Evolutionary conservation across 2,888 invertebrate species (phyloP).

Genomic region (Cheilosia soror): DNA sequence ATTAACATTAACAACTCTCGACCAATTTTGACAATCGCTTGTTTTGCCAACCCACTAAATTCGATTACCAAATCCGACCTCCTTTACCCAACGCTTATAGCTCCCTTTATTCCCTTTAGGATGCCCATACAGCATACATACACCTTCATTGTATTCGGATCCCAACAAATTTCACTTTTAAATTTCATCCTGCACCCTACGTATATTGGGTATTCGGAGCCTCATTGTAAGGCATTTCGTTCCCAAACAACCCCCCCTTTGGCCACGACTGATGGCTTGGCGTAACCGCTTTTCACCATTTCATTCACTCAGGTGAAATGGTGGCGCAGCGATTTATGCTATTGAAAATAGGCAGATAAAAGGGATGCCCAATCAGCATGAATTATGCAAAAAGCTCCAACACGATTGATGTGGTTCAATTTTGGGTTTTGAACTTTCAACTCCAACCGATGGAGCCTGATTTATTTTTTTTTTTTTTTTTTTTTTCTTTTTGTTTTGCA

Average conservation of each 20-base stretch:
- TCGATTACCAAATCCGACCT: constrained; percentile 23
- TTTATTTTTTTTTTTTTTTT: constrained; percentile 2
- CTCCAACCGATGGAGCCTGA: constrained; percentile 2
- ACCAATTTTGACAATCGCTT: constrained; percentile 46
- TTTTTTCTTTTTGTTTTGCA: constrained; percentile 26
- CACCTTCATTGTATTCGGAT: neutral
- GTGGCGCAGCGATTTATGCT: constrained; percentile 72
- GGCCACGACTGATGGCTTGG: neutral
- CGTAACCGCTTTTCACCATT: constrained; percentile 44
- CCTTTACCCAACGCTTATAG: neutral
- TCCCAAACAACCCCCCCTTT: constrained; percentile 1
- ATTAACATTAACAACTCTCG: constrained; percentile 49
- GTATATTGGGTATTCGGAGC: no score
- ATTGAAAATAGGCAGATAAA: constrained; percentile 75
- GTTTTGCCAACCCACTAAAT: constrained; percentile 30
- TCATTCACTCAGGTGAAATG: constrained; percentile 67
- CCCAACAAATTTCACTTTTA: constrained; percentile 47
- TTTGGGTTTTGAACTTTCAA: constrained; percentile 71
- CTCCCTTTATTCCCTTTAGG: neutral
- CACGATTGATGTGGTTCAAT: constrained; percentile 73
- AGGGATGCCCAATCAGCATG: constrained; percentile 75
- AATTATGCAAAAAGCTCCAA: constrained; percentile 69
- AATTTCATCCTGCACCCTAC: constrained; percentile 23
- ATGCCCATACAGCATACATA: neutral
- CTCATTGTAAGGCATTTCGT: neutral